Evolutionary conservation across 1,140 invertebrate genomes (phyloP).

Genomic region (Caenorhabditis tropicalis): DNA sequence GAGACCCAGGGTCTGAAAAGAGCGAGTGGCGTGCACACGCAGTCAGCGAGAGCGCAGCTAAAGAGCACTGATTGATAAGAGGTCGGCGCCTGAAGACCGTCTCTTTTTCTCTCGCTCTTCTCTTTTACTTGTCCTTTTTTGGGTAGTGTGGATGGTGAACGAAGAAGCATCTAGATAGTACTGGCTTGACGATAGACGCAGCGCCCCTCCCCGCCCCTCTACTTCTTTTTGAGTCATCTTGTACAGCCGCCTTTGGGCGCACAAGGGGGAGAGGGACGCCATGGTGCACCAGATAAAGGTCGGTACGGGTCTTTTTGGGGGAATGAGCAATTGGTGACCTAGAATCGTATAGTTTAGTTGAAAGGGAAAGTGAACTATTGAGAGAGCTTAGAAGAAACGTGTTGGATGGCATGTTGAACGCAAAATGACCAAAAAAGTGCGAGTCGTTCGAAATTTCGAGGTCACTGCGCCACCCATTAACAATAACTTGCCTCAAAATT

Average conservation of each 20-base stretch:
- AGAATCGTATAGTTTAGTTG: background rate
- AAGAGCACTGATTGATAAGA: constrained; percentile 33
- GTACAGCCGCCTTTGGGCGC: background rate
- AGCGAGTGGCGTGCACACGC: no score
- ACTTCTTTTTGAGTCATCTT: constrained; percentile 8
- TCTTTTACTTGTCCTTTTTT: background rate
- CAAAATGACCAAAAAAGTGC: no score
- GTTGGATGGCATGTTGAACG: no score
- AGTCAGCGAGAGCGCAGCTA: background rate
- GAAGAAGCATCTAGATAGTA: background rate
- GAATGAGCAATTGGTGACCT: background rate
- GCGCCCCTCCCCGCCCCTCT: background rate
- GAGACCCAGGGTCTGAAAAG: no score
- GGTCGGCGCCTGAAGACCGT: background rate
- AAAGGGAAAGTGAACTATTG: background rate
- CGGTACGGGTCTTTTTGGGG: background rate
- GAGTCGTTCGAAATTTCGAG: no score
- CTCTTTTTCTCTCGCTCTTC: background rate
- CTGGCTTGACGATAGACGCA: background rate
- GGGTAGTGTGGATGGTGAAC: background rate
- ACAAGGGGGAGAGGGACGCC: background rate
- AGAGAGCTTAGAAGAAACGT: no score
- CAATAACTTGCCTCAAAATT: no score
- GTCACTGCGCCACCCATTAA: no score
- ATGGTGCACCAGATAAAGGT: background rate